Evolutionary conservation across 2,888 invertebrate species (phyloP).

Genomic region (Muscina levida): DNA sequence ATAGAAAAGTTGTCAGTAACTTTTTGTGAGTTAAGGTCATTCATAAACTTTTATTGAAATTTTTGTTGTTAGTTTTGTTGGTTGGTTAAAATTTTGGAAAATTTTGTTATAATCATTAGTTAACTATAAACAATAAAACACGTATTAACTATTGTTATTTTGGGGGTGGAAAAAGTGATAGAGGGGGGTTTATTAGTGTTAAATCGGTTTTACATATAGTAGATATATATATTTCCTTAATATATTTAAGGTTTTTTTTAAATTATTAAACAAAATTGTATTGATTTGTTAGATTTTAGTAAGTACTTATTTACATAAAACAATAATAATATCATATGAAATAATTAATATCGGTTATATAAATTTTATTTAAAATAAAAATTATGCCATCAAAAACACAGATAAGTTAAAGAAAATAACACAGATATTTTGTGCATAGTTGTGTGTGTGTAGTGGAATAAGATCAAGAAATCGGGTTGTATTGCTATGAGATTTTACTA

Average conservation of each 20-base stretch:
- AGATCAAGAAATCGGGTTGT: constrained; percentile 25
- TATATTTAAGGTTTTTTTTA: constrained; percentile 11
- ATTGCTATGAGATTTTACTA: too few species aligned
- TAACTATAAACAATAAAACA: constrained; percentile 61
- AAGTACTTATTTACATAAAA: background rate
- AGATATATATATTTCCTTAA: background rate
- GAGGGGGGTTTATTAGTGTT: too few species aligned
- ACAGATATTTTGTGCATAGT: constrained; percentile 32
- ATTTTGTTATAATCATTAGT: constrained; percentile 17
- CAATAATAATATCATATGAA: background rate
- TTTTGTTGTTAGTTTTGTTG: too few species aligned
- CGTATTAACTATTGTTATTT: constrained; percentile 43
- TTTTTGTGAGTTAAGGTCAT: constrained; percentile 6
- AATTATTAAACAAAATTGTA: constrained; percentile 27
- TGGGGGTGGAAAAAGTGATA: background rate
- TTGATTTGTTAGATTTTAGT: constrained; percentile 7
- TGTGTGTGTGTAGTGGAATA: constrained; percentile 1
- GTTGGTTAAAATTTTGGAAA: too few species aligned
- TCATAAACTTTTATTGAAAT: too few species aligned
- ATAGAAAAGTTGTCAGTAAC: constrained; percentile 6
- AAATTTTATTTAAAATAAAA: constrained; percentile 14
- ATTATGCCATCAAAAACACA: constrained; percentile 1
- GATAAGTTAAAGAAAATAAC: too few species aligned
- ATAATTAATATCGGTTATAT: constrained; percentile 11
- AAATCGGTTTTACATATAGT: background rate